Conservation (phyloP, 2,888 invertebrate species). For the Drosophila aldrichi region DNA sequence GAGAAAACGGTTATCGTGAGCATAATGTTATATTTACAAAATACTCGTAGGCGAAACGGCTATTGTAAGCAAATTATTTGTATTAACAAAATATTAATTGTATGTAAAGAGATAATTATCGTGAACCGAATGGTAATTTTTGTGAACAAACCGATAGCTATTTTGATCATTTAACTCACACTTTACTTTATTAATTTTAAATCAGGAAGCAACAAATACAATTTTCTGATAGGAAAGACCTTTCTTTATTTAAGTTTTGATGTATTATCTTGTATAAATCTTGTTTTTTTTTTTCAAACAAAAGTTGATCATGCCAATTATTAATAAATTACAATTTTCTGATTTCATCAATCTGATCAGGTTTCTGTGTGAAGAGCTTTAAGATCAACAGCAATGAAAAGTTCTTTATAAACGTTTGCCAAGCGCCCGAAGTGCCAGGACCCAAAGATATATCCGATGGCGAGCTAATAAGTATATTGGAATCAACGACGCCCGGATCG, state of each 20-base stretch:
- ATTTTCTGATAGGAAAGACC: too few species aligned
- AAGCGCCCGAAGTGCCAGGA: slow-evolving; percentile 90
- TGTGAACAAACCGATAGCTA: too few species aligned
- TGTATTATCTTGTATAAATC: too few species aligned
- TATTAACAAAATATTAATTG: too few species aligned
- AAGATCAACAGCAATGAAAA: slow-evolving; percentile 89
- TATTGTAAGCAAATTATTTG: too few species aligned
- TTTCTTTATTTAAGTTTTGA: too few species aligned
- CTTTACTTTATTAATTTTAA: too few species aligned
- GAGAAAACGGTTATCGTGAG: background rate
- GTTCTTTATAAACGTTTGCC: slow-evolving; percentile 94
- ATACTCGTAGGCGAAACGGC: background rate
- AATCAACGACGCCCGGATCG: slow-evolving; percentile 89
- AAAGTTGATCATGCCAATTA: background rate
- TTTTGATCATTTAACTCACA: too few species aligned
- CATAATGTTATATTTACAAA: background rate
- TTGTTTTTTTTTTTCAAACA: too few species aligned
- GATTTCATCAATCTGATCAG: slow-evolving; percentile 84
- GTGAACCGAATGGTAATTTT: background rate
- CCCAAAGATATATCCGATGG: slow-evolving; percentile 90
- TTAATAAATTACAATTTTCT: background rate
- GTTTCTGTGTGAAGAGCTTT: slow-evolving; percentile 92
- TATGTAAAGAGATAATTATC: background rate
- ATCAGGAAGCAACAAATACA: too few species aligned
- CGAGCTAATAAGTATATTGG: slow-evolving; percentile 89